Evolutionary conservation across 1,140 invertebrate species (phyloP), one percentile per base, ranked within the genome.

Genomic region (Ceratitis capitata): DNA sequence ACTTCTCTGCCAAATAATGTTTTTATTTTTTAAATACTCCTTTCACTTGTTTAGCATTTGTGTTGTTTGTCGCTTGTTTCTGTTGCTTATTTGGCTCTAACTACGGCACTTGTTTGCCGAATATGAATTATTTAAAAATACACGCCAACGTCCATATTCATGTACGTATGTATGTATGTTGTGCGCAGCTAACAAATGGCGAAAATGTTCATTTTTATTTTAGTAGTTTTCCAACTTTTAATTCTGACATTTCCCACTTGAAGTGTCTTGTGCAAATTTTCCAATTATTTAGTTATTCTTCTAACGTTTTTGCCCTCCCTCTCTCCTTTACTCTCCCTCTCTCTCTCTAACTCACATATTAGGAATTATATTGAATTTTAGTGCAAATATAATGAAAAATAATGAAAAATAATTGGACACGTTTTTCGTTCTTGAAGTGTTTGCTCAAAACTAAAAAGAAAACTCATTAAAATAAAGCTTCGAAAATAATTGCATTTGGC

Each of bases 351-450:
- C n/a, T n/a, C n/a, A n/a, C n/a, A n/a, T n/a, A n/a, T n/a, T n/a
- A n/a, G 42, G n/a, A 42, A 26, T 78, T 78, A 78, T 45, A 4
- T 47, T 14, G 19, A 23, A 9, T 78, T 78, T 78, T 42, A 45
- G n/a, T 39, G n/a, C n/a, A n/a, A n/a, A n/a, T n/a, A n/a, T n/a
- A n/a, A n/a, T n/a, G n/a, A n/a, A n/a, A 47, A 26, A 78, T 78
- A 19, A 45, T 42, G 69, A 42, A 78, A 42, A 78, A 78, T 78
- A 78, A 78, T 78, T 14, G 32, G 69, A 32, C 69, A 78, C 69
- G 35, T 78, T 45, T 78, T 78, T 3, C 39, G 35, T 78, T 45
- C 45, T 78, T 3, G 19, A 78, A 47, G 69, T 26, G 32, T 42
- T 32, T 6, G 45, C 19, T 45, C 39, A 78, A 78, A 7, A 56